Conservation (phyloP, 2,113 vertebrate species). For the Pithys albifrons region DNA sequence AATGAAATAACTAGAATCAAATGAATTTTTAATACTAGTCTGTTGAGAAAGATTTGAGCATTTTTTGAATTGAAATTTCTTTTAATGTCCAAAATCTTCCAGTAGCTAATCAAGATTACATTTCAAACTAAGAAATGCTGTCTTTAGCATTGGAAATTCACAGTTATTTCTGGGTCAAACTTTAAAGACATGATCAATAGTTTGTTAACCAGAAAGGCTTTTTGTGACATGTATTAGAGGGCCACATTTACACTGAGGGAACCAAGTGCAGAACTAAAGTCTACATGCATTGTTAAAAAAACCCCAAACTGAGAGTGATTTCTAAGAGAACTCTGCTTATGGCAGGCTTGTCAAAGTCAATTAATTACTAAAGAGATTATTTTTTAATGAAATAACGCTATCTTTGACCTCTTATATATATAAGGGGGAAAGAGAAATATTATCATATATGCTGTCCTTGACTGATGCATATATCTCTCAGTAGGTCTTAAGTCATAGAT, state of each 20-base stretch:
- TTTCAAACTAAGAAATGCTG: background rate
- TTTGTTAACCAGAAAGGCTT: background rate
- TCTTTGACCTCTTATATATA: constrained; percentile 22
- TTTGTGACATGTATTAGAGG: background rate
- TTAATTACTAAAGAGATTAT: background rate
- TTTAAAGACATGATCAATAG: background rate
- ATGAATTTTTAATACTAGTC: background rate
- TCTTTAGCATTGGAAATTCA: background rate
- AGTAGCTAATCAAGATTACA: background rate
- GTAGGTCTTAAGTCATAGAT: background rate
- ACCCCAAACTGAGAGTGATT: background rate
- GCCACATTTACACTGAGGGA: background rate
- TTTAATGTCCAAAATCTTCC: background rate
- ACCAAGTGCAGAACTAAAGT: background rate
- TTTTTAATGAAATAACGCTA: background rate
- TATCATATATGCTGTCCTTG: background rate
- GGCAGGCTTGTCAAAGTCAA: background rate
- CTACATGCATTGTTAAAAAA: background rate
- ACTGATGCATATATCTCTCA: constrained; percentile 14
- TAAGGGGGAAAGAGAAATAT: background rate
- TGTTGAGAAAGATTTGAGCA: background rate
- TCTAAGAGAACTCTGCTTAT: background rate
- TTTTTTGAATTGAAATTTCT: background rate
- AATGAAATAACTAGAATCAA: background rate
- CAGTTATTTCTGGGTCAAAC: background rate